Percentiles rank a stretch among this genome's conserved stretches.
Conservation (phyloP, 2,113 vertebrate species). For the Salvator merianae region DNA sequence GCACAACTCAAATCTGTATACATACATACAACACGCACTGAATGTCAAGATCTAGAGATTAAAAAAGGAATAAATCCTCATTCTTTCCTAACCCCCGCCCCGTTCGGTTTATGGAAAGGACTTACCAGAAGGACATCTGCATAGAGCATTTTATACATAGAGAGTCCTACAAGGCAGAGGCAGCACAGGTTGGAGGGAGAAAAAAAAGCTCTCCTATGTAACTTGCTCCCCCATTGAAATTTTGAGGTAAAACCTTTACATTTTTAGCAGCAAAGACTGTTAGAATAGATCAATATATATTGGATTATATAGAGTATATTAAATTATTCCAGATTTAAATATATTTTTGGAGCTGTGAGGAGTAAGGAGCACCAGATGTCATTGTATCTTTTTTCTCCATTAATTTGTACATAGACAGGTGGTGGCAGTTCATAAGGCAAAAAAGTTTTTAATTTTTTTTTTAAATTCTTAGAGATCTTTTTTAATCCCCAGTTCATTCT, state of each 20-base stretch:
- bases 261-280: slow-evolving; percentile 70
- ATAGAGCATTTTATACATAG: slow-evolving; percentile 45
- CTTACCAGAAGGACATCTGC: slow-evolving; percentile 15
- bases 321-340: slow-evolving; percentile 83
- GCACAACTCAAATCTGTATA: slow-evolving; percentile 57
- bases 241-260: slow-evolving; percentile 62
- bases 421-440: slow-evolving; percentile 80
- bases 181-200: slow-evolving; percentile 57
- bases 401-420: slow-evolving; percentile 85
- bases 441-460: slow-evolving; percentile 71
- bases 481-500: slow-evolving; percentile 60
- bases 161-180: slow-evolving; percentile 61
- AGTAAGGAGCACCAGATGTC: slow-evolving; percentile 79
- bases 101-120: slow-evolving; percentile 58
- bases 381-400: slow-evolving; percentile 75
- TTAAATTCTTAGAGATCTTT: slow-evolving; percentile 51
- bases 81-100: slow-evolving; percentile 18
- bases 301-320: slow-evolving; percentile 82
- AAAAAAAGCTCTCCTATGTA: slow-evolving; percentile 52
- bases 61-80: slow-evolving; percentile 48
- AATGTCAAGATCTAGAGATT: slow-evolving; percentile 71
- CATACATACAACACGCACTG: slow-evolving; percentile 58
- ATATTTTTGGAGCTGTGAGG: slow-evolving; percentile 79
- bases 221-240: slow-evolving; percentile 64
- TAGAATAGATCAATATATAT: slow-evolving; percentile 78